These are phyloP conservation scores for Clistopyga incitator DNA, from an alignment of 2,888 invertebrate species.

Conservation along the genomic window DNA sequence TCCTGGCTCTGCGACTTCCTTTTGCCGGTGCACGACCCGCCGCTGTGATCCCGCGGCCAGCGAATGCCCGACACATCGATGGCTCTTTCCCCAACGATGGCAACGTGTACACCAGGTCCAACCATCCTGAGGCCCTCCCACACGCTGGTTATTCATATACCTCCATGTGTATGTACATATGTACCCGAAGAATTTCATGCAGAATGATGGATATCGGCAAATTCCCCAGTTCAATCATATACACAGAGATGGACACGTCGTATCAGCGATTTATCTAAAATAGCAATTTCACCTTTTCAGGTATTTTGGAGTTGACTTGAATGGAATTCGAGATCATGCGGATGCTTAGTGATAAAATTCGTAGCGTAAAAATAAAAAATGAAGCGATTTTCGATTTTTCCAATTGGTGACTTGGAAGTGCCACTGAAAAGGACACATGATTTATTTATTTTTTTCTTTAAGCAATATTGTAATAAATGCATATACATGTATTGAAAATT, in stretches of 20 bases:
- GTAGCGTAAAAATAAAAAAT: too few species aligned
- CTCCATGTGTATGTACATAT: background rate
- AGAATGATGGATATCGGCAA: slow-evolving; percentile 40
- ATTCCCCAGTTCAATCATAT: background rate
- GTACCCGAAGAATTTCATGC: slow-evolving; percentile 27
- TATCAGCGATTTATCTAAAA: slow-evolving; percentile 35
- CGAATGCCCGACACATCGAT: slow-evolving; percentile 47
- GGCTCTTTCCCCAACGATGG: slow-evolving; percentile 26
- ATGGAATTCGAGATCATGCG: background rate
- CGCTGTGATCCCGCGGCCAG: slow-evolving; percentile 34
- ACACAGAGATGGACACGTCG: too few species aligned
- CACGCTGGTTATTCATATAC: background rate
- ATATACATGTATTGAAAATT: too few species aligned
- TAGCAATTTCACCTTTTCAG: slow-evolving; percentile 34
- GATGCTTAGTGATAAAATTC: too few species aligned
- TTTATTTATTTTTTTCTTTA: too few species aligned
- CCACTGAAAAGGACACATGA: too few species aligned
- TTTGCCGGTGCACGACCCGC: slow-evolving; percentile 26
- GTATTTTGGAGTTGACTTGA: background rate
- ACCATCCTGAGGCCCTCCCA: slow-evolving; percentile 5
- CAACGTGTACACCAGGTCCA: slow-evolving; percentile 36
- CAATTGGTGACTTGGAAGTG: too few species aligned
- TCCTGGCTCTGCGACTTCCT: slow-evolving; percentile 63
- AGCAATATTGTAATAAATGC: too few species aligned
- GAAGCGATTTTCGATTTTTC: too few species aligned